Conservation (phyloP, 2,888 invertebrate species). For the Hydroisotoma schaefferi region DNA sequence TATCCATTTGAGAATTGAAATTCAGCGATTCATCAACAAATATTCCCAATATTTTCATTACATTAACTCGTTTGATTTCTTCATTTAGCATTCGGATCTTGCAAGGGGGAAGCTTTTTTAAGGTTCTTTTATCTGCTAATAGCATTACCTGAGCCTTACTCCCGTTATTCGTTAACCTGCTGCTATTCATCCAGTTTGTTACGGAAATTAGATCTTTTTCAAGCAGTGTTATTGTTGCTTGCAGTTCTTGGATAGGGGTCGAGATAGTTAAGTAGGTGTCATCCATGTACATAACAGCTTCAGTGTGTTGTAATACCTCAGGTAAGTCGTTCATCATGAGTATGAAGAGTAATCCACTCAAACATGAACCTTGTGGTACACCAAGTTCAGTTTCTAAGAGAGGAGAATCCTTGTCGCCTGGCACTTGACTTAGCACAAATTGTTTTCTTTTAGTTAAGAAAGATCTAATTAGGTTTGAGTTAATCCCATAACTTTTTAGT, state of each 20-base stretch:
- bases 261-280: constrained; percentile 6
- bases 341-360: constrained; percentile 3
- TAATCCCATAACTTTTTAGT: background rate
- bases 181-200: background rate
- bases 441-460: background rate
- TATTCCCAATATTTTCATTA: constrained; percentile 8
- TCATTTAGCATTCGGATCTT: background rate
- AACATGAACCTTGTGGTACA: constrained; percentile 5
- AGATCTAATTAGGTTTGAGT: background rate
- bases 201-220: background rate
- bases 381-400: background rate
- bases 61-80: background rate
- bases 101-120: too few relatives aligned
- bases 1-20: constrained; percentile 4
- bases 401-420: background rate
- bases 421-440: background rate
- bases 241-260: background rate
- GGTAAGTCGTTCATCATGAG: constrained; percentile 13
- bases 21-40: background rate
- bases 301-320: background rate
- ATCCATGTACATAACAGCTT: constrained; percentile 11
- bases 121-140: background rate
- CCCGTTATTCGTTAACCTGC: background rate
- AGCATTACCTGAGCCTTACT: constrained; percentile 9
- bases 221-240: background rate